Percentiles rank a stretch among this genome's conserved stretches.
Evolutionary conservation across 2,113 vertebrate species (phyloP).

Genomic region (Paedocypris sp.): DNA sequence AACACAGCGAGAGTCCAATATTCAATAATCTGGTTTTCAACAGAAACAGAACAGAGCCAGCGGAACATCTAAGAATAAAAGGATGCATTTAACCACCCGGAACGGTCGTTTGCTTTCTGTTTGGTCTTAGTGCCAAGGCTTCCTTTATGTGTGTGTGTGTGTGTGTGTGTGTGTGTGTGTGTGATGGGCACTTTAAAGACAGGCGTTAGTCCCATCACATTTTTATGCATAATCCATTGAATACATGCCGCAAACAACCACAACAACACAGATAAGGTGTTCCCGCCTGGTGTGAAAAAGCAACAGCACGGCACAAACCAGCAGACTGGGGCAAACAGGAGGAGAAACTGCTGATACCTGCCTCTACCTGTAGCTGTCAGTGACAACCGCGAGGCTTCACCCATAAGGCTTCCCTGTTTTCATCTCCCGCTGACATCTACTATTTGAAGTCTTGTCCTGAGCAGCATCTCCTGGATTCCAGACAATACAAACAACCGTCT

Average conservation of each 20-base stretch:
- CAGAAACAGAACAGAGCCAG: slow-evolving; percentile 46
- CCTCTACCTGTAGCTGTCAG: slow-evolving; percentile 56
- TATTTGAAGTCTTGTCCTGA: slow-evolving; percentile 39
- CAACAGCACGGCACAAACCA: slow-evolving; percentile 6
- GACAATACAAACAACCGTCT: slow-evolving; percentile 31
- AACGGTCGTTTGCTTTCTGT: slow-evolving; percentile 26
- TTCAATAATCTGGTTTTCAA: slow-evolving; percentile 42
- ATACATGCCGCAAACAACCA: neutral
- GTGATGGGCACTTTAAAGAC: slow-evolving; percentile 2
- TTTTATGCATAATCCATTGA: neutral
- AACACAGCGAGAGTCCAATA: slow-evolving; percentile 38
- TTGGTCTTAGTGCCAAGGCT: slow-evolving; percentile 21
- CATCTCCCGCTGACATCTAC: slow-evolving; percentile 50
- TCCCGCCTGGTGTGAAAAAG: too few relatives aligned
- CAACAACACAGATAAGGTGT: neutral
- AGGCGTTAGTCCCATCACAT: neutral
- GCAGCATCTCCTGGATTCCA: slow-evolving; percentile 30
- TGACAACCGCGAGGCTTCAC: slow-evolving; percentile 51
- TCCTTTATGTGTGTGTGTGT: slow-evolving; percentile 15
- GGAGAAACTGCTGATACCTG: slow-evolving; percentile 9
- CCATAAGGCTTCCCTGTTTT: slow-evolving; percentile 43
- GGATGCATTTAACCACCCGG: slow-evolving; percentile 51
- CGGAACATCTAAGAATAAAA: slow-evolving; percentile 51
- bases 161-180: slow-evolving; percentile 2
- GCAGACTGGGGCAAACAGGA: neutral